These are phyloP conservation scores for Pachliopta kotzebuea DNA, from an alignment of 2,888 invertebrate genomes.

Conservation along the genomic window DNA sequence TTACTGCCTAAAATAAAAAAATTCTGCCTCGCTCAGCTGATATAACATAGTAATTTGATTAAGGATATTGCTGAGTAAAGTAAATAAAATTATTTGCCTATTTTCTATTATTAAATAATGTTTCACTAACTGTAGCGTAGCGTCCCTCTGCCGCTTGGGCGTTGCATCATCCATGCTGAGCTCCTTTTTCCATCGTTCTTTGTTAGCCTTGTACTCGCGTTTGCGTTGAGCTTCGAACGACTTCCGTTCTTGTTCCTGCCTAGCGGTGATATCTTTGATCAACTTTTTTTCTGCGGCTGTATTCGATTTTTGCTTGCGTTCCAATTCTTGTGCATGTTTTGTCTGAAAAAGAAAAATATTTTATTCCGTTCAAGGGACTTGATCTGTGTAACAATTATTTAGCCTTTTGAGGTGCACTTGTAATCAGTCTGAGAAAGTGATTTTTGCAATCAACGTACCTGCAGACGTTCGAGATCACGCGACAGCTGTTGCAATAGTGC, in stretches of 20 bases:
- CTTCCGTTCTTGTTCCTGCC: constrained; percentile 96
- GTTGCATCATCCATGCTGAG: constrained; percentile 95
- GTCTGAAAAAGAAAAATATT: constrained; percentile 57
- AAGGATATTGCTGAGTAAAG: too few species aligned
- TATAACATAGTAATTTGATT: too few species aligned
- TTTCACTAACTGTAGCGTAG: constrained; percentile 87
- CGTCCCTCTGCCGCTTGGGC: constrained; percentile 94
- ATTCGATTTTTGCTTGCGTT: constrained; percentile 92
- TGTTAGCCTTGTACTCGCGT: constrained; percentile 97
- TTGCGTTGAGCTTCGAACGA: constrained; percentile 95
- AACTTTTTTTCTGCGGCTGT: constrained; percentile 94
- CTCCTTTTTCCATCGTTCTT: constrained; percentile 97
- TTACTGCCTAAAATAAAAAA: too few species aligned
- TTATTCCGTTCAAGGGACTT: too few species aligned
- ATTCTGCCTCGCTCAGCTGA: too few species aligned
- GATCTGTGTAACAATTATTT: too few species aligned
- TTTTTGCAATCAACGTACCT: constrained; percentile 64
- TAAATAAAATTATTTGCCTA: neutral
- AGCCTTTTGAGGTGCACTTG: neutral
- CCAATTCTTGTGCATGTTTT: constrained; percentile 88
- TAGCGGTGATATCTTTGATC: constrained; percentile 92
- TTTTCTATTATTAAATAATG: neutral
- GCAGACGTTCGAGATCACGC: constrained; percentile 94
- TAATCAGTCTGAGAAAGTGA: neutral
- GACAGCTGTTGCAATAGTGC: constrained; percentile 94